Conservation (phyloP, 2,888 invertebrate genomes). For the Polietes domitor region DNA sequence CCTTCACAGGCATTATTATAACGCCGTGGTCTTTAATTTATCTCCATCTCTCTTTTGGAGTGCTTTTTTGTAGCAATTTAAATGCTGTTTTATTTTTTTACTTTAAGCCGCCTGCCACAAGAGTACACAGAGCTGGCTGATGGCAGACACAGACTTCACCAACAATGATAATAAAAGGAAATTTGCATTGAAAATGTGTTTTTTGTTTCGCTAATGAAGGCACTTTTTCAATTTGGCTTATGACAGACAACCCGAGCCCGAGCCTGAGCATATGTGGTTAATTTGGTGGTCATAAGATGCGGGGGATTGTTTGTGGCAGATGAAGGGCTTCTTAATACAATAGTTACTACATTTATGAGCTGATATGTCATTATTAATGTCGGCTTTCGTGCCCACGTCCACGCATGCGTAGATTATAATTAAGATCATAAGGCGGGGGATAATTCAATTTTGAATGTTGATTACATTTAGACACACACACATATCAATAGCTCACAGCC, state of each 20-base stretch:
- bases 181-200: slow-evolving; percentile 56
- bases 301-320: background rate
- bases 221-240: slow-evolving; percentile 42
- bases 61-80: slow-evolving; percentile 15
- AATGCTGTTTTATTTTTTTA: background rate
- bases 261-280: slow-evolving; percentile 18
- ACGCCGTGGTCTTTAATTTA: slow-evolving; percentile 36
- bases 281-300: background rate
- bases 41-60: background rate
- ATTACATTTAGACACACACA: no score
- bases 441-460: no score
- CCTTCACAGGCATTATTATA: slow-evolving; percentile 15
- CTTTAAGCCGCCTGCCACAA: background rate
- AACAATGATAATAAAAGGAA: slow-evolving; percentile 51
- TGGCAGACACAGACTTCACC: background rate
- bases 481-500: no score
- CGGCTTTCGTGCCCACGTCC: no score
- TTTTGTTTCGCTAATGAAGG: slow-evolving; percentile 58
- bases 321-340: background rate
- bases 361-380: slow-evolving; percentile 24
- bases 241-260: slow-evolving; percentile 15
- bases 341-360: slow-evolving; percentile 21
- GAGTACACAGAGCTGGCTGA: background rate
- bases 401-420: background rate
- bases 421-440: background rate